Conservation (phyloP, 2,888 invertebrate genomes). For the Sesamia inferens region DNA sequence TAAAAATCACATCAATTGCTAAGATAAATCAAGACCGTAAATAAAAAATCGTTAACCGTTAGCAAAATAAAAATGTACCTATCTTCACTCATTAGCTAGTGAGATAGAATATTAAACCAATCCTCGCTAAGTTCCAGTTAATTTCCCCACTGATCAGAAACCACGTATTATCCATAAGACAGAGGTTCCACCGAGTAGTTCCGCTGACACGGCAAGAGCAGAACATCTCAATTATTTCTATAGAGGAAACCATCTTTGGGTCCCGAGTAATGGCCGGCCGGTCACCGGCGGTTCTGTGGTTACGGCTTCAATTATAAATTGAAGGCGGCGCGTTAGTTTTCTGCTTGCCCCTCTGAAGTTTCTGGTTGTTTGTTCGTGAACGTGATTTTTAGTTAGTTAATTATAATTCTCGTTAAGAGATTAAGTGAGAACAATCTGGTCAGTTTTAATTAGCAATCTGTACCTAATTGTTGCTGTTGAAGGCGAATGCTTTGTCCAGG, state of each 20-base stretch:
- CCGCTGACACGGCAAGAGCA: constrained; percentile 43
- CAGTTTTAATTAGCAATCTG: background rate
- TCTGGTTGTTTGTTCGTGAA: constrained; percentile 16
- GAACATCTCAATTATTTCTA: constrained; percentile 60
- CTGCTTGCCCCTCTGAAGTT: constrained; percentile 7
- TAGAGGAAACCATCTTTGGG: constrained; percentile 47
- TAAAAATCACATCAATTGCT: too few relatives aligned
- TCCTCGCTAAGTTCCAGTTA: background rate
- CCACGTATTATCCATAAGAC: constrained; percentile 26
- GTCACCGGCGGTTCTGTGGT: constrained; percentile 39
- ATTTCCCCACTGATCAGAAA: constrained; percentile 1
- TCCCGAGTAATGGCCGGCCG: constrained; percentile 44
- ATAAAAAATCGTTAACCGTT: background rate
- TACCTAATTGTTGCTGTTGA: background rate
- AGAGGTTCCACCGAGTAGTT: constrained; percentile 25
- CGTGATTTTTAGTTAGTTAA: constrained; percentile 18
- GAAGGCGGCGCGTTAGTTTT: constrained; percentile 31
- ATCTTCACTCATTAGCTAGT: background rate
- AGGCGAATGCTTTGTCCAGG: background rate
- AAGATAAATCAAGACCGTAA: too few relatives aligned
- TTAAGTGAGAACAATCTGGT: background rate
- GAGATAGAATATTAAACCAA: background rate
- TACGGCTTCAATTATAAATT: constrained; percentile 55
- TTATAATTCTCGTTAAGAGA: constrained; percentile 4
- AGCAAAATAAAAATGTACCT: background rate